phyloP scores from a whole-genome alignment of 2,888 invertebrate species.

The Cerceris rybyensis region DNA sequence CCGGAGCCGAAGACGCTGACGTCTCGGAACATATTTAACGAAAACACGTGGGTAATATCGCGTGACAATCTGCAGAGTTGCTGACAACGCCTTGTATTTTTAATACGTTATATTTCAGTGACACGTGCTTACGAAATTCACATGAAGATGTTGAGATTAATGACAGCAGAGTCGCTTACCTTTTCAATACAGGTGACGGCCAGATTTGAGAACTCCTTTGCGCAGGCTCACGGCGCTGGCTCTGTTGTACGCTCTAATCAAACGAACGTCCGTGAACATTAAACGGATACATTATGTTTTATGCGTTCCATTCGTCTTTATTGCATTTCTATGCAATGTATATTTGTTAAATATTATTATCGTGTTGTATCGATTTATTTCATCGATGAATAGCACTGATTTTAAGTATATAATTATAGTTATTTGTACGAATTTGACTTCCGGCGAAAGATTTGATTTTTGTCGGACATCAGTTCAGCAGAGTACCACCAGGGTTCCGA shows the following conservation, averaged over 20 bases:
- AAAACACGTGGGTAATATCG: slow-evolving; percentile 46
- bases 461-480: slow-evolving; percentile 62
- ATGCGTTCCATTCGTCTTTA: neutral
- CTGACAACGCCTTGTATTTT: slow-evolving; percentile 26
- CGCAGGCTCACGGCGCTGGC: slow-evolving; percentile 79
- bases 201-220: slow-evolving; percentile 82
- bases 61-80: slow-evolving; percentile 69
- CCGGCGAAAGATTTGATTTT: slow-evolving; percentile 66
- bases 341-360: neutral
- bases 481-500: slow-evolving; percentile 55
- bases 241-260: slow-evolving; percentile 62
- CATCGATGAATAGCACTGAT: neutral
- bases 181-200: slow-evolving; percentile 84
- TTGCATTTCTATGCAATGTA: neutral
- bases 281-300: slow-evolving; percentile 13
- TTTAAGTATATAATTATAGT: neutral
- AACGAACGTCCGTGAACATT: slow-evolving; percentile 21
- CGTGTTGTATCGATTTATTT: too few species aligned
- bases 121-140: slow-evolving; percentile 52
- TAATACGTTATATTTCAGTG: slow-evolving; percentile 44
- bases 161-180: slow-evolving; percentile 81
- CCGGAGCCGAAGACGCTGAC: slow-evolving; percentile 67
- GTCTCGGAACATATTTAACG: slow-evolving; percentile 68
- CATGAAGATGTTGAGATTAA: slow-evolving; percentile 55
- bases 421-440: slow-evolving; percentile 39